Base-by-base conservation (phyloP, 2,113 vertebrate genomes). In the Mustela nigripes region DNA sequence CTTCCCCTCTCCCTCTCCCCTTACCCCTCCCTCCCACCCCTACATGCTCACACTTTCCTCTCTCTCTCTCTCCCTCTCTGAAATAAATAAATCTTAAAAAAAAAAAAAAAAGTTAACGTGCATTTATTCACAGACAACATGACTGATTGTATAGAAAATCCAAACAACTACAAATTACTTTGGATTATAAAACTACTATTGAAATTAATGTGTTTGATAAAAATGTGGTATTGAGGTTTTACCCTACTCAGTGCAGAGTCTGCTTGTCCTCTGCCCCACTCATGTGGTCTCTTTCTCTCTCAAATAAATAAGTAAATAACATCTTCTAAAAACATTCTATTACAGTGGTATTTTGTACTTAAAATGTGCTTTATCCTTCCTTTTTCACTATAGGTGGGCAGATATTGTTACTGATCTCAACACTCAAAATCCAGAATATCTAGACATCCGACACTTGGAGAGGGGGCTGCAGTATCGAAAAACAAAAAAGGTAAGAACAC, bases 381-480 rank as follows among this genome's bases (percentile, higher is more conserved):
- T 89, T 93, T 62, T 94, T 78, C 58, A 91, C 71, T 97, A 2
- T 86, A 99, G 99, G 91, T 99, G 99, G 99, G 76, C 99, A 92
- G 99, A 99, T 98, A 99, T 99, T 90, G 99, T 99, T 97, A 99
- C 99, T 48, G 99, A 99, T 97, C 98, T 99, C 69, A 99, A 99
- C 97, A 99, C 99, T 65, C 99, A 99, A 97, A 99, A 99, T 96
- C 99, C 99, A 92, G 99, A 99, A 89, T 99, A 99, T 97, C 97
- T 99, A 98, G 99, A 99, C 97, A 99, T 99, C 95, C 99, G 99
- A 62, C 99, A 99, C 97, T 99, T 99, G 60, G 99, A 99, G 98
- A 99, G 99, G 97, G 99, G 99, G 31, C 98, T 99, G 94, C 99
- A 99, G 92, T 99, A 99, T 94, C 99, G 99, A 93, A 99, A 99